phyloP scores from a whole-genome alignment of 2,888 invertebrate genomes.

The Caenorhabditis parvicauda region DNA sequence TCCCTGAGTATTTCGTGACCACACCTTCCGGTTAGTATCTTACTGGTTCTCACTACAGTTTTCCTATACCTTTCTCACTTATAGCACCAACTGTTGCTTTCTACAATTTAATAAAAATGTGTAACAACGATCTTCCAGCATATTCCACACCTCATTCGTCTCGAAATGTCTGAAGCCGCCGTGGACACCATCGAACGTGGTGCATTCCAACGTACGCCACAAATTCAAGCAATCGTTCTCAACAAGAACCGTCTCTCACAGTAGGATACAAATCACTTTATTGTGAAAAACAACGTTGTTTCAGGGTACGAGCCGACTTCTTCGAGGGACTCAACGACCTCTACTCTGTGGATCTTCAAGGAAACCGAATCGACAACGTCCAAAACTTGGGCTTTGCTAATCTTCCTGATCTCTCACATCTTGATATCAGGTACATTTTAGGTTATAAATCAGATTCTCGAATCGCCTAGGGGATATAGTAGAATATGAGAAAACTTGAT shows the following conservation, averaged over 20 bases:
- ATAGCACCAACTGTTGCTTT: background rate
- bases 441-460: no score
- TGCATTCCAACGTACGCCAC: constrained; percentile 59
- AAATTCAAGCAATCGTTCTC: constrained; percentile 62
- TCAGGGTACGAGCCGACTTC: constrained; percentile 59
- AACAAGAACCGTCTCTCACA: constrained; percentile 61
- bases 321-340: constrained; percentile 59
- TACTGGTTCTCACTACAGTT: no score
- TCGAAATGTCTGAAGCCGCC: constrained; percentile 63
- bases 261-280: constrained; percentile 22
- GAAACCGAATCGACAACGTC: constrained; percentile 57
- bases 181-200: constrained; percentile 61
- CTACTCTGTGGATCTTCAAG: constrained; percentile 61
- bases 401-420: constrained; percentile 56
- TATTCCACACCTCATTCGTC: constrained; percentile 58
- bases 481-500: no score
- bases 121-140: constrained; percentile 39
- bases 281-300: constrained; percentile 12
- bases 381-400: constrained; percentile 60
- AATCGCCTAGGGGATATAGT: no score
- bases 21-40: no score
- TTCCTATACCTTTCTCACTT: background rate
- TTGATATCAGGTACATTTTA: constrained; percentile 59
- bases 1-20: no score
- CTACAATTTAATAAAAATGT: background rate